Percentiles rank a stretch among this genome's conserved stretches.
Evolutionary conservation across 2,888 invertebrate species (phyloP).

Genomic region (Deroplatys truncata): DNA sequence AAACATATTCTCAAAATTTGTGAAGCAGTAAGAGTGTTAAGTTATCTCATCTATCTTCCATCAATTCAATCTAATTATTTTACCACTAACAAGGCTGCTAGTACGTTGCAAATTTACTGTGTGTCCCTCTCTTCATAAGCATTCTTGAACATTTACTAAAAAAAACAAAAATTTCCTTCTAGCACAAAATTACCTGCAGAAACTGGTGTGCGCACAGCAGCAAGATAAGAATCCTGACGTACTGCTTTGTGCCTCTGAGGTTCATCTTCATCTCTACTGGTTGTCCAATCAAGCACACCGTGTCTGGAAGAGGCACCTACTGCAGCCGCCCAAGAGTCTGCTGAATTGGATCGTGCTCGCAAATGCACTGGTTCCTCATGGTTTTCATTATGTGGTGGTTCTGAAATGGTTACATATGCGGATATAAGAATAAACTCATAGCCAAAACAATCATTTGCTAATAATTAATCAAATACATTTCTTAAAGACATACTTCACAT

Average conservation of each 20-base stretch:
- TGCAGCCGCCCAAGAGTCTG: slow-evolving; percentile 50
- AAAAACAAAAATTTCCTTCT: not conserved
- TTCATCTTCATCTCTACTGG: slow-evolving; percentile 24
- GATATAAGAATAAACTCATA: not conserved
- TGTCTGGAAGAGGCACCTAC: slow-evolving; percentile 30
- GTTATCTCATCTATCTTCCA: no score
- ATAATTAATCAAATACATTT: no score
- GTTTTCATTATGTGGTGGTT: slow-evolving; percentile 1
- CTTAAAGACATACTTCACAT: no score
- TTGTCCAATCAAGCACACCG: not conserved
- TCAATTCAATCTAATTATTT: no score
- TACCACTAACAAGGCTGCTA: no score
- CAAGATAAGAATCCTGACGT: slow-evolving; percentile 48
- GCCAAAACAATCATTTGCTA: no score
- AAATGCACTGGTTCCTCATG: slow-evolving; percentile 42
- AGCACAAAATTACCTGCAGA: slow-evolving; percentile 32
- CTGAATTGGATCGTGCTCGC: slow-evolving; percentile 54
- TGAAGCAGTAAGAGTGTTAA: no score
- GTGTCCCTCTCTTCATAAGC: no score
- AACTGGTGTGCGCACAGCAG: slow-evolving; percentile 44
- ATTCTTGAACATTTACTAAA: no score
- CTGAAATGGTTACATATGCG: not conserved
- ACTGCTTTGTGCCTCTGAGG: slow-evolving; percentile 43
- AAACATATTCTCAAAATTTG: no score
- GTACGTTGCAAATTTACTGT: no score